Evolutionary conservation across 2,113 vertebrate genomes (phyloP).

Genomic region (Amazona guildingii): DNA sequence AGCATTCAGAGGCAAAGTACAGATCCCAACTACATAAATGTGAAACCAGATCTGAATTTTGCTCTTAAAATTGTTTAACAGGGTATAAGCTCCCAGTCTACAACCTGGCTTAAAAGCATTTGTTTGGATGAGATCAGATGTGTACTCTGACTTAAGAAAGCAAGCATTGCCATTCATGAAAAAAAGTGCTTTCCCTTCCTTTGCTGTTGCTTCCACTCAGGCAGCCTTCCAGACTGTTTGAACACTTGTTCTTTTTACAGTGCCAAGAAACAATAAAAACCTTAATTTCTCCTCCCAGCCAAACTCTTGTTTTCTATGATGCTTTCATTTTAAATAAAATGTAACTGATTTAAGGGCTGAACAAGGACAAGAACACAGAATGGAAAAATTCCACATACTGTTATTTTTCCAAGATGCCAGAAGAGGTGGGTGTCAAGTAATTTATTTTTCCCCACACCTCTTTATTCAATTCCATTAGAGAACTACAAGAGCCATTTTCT

Average conservation of each 20-base stretch:
- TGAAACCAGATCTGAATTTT: neutral
- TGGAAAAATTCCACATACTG: neutral
- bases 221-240: slow-evolving; percentile 31
- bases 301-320: neutral
- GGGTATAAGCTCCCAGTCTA: neutral
- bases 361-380: neutral
- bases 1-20: neutral
- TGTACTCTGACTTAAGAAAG: neutral
- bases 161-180: neutral
- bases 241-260: slow-evolving; percentile 15
- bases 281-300: neutral
- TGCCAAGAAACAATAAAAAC: slow-evolving; percentile 8
- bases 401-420: slow-evolving; percentile 2
- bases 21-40: neutral
- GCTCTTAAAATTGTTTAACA: neutral
- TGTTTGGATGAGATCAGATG: neutral
- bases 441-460: neutral
- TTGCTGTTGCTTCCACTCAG: neutral
- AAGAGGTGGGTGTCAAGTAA: neutral
- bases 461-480: slow-evolving; percentile 13
- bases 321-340: neutral
- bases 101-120: neutral
- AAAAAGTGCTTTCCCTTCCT: neutral
- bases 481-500: neutral
- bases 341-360: neutral